Evolutionary conservation across 2,888 invertebrate genomes (phyloP), one percentile per base, ranked within the genome.

Genomic region (Myopa testacea): DNA sequence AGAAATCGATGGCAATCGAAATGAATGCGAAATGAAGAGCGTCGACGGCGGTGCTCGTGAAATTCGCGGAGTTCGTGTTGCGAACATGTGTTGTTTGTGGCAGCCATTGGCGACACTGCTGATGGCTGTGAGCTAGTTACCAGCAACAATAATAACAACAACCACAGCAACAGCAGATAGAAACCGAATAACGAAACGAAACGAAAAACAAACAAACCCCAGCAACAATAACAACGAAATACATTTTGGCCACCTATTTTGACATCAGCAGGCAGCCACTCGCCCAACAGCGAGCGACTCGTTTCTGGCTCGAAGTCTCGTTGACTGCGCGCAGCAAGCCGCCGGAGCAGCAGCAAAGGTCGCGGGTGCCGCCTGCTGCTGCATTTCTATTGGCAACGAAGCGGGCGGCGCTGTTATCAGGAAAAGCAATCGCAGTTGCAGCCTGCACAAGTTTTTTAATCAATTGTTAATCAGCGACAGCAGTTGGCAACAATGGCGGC

Each of bases 1-100:
- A 86, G 85, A 86, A 82, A 87, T 84, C 75, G 75, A 75, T 75
- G 75, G 85, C 85, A 86, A 80, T 79, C 78, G 78, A 76, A 78
- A 68, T 78, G 78, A 76, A 80, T 73, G 50, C 60, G 78, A 77
- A 81, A 86, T 55, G 75, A 75, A 75, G 16, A 73, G 38, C 50
- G 58, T 5, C 19, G 38, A 38, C 16, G 55, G 45, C 60, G 19
- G 26, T 73, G 72, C 52, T 58, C 68, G 60, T 60, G 68, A 69
- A 58, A 60, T 75, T 68, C 58, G 60, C 45, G 10, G 55, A 26
- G 10, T 68, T 40, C 69, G 75, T 75, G 68, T 68, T 60, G 62
- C 55, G 58, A 58, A 75, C 68, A 75, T 40, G 68, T 75, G 75
- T 70, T 75, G 75, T 70, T 65, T 45, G 60, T 45, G 37, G 68